Conservation (phyloP, 2,888 invertebrate species). For the Pogonocherus hispidulus region DNA sequence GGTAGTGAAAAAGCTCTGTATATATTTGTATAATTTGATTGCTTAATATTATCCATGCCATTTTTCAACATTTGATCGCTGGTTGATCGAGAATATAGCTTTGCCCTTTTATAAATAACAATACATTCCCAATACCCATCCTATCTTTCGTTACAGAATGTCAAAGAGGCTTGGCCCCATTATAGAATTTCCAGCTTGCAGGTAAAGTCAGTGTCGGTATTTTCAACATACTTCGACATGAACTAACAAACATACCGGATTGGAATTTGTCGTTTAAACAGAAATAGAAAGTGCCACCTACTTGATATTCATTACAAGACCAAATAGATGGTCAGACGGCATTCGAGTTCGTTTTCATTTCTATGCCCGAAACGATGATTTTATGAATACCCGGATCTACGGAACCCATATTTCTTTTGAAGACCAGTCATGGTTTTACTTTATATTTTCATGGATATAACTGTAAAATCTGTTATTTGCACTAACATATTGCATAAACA, state of each 20-base stretch:
- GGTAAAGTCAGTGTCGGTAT: no score
- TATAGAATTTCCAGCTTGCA: background rate
- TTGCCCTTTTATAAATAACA: background rate
- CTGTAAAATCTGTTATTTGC: no score
- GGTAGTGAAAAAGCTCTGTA: no score
- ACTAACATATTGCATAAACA: no score
- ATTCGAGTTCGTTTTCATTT: background rate
- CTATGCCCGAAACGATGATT: background rate
- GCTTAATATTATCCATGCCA: no score
- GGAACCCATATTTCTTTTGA: no score
- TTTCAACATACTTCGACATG: no score
- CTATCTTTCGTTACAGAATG: background rate
- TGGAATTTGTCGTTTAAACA: background rate
- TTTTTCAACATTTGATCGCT: no score
- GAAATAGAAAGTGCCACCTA: slow-evolving; percentile 3
- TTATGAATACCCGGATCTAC: background rate
- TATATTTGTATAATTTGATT: no score
- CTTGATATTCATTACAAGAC: background rate
- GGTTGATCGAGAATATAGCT: no score
- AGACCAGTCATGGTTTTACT: no score
- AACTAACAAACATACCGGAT: background rate
- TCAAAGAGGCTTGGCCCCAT: background rate
- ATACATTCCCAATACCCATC: background rate
- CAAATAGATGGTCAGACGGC: background rate
- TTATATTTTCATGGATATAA: no score